These are phyloP conservation scores for Phyto melanocephala DNA, from an alignment of 2,888 invertebrate genomes.

Conservation along the genomic window DNA sequence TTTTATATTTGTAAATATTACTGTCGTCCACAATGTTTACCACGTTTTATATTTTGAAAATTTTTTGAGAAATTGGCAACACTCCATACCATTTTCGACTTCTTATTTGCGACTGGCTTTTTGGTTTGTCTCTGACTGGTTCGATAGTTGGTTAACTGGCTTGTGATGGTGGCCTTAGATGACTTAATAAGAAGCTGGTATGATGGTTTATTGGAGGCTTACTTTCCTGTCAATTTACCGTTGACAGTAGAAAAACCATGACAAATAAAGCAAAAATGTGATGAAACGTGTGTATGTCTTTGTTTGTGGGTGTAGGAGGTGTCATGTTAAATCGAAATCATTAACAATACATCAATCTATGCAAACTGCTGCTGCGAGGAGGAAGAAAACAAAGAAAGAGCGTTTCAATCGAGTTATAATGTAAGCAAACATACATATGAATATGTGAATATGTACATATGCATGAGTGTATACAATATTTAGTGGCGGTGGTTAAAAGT, in stretches of 20 bases:
- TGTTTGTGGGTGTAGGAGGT: not conserved
- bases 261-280: not conserved
- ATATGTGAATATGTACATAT: too few species aligned
- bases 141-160: constrained; percentile 19
- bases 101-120: not conserved
- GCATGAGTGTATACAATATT: too few species aligned
- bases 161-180: constrained; percentile 22
- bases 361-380: not conserved
- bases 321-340: constrained; percentile 36
- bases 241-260: constrained; percentile 9
- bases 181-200: constrained; percentile 24
- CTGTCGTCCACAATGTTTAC: too few species aligned
- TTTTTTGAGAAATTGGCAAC: too few species aligned
- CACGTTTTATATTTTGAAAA: too few species aligned
- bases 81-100: not conserved
- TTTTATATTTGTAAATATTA: too few species aligned
- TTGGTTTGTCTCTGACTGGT: not conserved
- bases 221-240: not conserved
- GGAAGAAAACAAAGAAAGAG: not conserved
- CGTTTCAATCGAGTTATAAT: not conserved
- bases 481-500: not conserved
- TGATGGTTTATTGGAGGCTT: constrained; percentile 28
- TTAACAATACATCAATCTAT: constrained; percentile 44
- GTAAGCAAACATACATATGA: not conserved
- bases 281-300: constrained; percentile 11